Base-by-base conservation (phyloP, 2,888 invertebrate species). In the Trichogramma evanescens region DNA sequence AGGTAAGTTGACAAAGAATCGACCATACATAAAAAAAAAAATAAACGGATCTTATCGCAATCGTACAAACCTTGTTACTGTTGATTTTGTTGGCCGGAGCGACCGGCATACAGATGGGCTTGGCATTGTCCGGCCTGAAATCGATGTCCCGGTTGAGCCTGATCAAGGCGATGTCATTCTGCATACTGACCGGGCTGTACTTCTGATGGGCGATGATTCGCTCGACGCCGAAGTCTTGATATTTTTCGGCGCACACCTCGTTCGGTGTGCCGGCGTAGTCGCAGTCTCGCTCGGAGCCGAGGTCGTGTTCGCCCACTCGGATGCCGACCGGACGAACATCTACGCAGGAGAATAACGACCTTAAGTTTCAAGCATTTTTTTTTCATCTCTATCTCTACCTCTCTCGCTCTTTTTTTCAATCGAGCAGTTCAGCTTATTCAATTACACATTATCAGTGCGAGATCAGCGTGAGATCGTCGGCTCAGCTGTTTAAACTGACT, bases 221-320 rank as follows among this genome's bases (percentile, higher is more conserved):
- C 51, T 81, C 82, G 4, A 86, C 79, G 39, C 71, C 69, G 62
- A 82, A 79, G 68, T 84, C 82, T 69, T 84, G 82, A 45, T 81
- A 80, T 43, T 73, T 75, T 4, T 80, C 77, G 2, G 79, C 77
- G 63, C 75, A 83, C 68, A 61, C 77, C 66, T 56, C 71, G 62
- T 67, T 78, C 58, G 70, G 66, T 75, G 71, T 86, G 80, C 70
- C 82, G 79, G 76, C 52, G 71, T 72, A 51, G 46, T 58, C 80
- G 69, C 84, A 84, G 65, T 83, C 82, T 13, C 67, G 72, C 61
- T 75, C 76, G n/a, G 74, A 77, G 50, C 67, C 71, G 44, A 79
- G 63, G 69, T 83, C 77, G 62, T 86, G 82, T 64, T 88, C 88
- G 3, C 88, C 88, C 44, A 89, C 76, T 42, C 87, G 81, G 8